A percentile compares a stretch with the other conserved stretches of the same genome.
These are phyloP conservation scores for Drosophila lacteicornis DNA, from an alignment of 1,140 invertebrate genomes.

Conservation along the genomic window DNA sequence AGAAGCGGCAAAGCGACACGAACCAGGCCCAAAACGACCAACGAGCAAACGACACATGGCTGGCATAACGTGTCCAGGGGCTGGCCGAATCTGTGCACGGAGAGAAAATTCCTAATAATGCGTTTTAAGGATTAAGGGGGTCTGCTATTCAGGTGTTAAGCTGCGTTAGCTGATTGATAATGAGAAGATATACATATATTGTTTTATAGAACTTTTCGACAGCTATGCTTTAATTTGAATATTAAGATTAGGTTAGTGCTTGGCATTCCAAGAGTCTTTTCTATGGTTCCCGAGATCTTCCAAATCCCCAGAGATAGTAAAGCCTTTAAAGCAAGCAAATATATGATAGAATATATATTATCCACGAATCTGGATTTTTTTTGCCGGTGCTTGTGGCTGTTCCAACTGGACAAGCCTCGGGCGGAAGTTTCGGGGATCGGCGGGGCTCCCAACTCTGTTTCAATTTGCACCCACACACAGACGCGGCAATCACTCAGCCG, in stretches of 20 bases:
- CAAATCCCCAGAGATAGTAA: too few species aligned
- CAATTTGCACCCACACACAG: conserved; percentile 75
- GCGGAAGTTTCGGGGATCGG: conserved; percentile 9
- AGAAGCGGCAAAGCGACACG: conserved; percentile 72
- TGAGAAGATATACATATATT: too few species aligned
- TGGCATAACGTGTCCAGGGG: conserved; percentile 32
- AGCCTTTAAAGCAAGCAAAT: too few species aligned
- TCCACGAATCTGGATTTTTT: not conserved
- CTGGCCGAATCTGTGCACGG: conserved; percentile 4
- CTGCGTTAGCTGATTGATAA: too few species aligned
- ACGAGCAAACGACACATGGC: conserved; percentile 53
- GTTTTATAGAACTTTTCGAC: too few species aligned
- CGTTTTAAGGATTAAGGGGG: too few species aligned
- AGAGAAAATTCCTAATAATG: not conserved
- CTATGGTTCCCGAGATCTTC: too few species aligned
- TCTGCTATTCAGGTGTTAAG: too few species aligned
- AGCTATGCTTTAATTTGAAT: too few species aligned
- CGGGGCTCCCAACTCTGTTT: conserved; percentile 67
- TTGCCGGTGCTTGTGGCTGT: conserved; percentile 8
- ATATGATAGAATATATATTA: not conserved
- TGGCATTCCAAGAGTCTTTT: too few species aligned
- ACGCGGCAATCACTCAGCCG: conserved; percentile 66
- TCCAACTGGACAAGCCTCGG: conserved; percentile 9
- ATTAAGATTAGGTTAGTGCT: too few species aligned
- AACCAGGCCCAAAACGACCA: conserved; percentile 47